phyloP scores from a whole-genome alignment of 2,113 vertebrate species.

The Phaethon lepturus region DNA sequence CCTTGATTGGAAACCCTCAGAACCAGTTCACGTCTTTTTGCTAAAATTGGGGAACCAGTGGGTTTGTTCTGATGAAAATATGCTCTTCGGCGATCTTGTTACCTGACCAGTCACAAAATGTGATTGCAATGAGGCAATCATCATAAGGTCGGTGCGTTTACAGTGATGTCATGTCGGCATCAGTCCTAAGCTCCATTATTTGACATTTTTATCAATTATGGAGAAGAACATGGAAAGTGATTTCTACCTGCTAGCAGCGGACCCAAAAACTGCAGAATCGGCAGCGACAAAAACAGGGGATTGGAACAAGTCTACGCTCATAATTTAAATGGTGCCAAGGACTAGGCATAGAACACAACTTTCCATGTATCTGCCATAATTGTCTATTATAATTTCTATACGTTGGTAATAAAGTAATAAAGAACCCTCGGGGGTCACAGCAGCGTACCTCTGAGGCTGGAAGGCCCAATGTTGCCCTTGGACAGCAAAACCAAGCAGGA shows the following conservation, averaged over 20 bases:
- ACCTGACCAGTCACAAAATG: not conserved
- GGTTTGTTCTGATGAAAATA: not conserved
- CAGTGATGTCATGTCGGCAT: not conserved
- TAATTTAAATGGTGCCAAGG: not conserved
- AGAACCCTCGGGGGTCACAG: not conserved
- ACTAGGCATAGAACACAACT: not conserved
- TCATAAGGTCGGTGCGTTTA: not conserved
- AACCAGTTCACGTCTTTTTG: not conserved
- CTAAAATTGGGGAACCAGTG: rapidly evolving
- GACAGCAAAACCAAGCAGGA: not conserved
- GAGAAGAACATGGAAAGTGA: not conserved
- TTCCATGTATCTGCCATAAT: not conserved
- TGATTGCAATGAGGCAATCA: not conserved
- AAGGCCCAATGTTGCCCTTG: not conserved
- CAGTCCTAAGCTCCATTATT: not conserved
- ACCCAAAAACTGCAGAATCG: not conserved
- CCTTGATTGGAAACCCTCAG: not conserved
- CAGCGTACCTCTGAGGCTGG: not conserved
- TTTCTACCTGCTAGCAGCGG: not conserved
- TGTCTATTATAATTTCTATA: not conserved
- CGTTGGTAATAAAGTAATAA: not conserved
- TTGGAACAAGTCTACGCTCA: not conserved
- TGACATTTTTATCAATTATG: not conserved
- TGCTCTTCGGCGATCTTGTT: rapidly evolving
- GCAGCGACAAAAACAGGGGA: not conserved